phyloP scores from a whole-genome alignment of 1,140 invertebrate species.

The Caenorhabditis latens region DNA sequence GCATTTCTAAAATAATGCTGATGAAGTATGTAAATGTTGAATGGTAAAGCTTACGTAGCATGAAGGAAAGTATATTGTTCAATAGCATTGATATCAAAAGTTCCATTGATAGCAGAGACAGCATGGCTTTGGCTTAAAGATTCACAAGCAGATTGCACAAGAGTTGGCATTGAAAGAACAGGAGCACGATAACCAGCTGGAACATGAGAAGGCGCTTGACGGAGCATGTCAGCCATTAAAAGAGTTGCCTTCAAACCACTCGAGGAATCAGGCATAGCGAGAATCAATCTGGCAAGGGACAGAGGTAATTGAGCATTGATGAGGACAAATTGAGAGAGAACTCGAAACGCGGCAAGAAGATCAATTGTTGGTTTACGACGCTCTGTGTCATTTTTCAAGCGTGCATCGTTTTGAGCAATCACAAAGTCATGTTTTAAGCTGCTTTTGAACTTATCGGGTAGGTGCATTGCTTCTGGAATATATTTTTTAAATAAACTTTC shows the following conservation, averaged over 20 bases:
- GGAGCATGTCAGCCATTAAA: slow-evolving; percentile 64
- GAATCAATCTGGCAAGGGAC: slow-evolving; percentile 61
- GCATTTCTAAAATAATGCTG: slow-evolving; percentile 59
- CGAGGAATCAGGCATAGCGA: slow-evolving; percentile 62
- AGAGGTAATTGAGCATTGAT: slow-evolving; percentile 65
- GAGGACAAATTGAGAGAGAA: slow-evolving; percentile 62
- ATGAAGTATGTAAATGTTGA: not conserved
- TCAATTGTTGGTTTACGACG: slow-evolving; percentile 51
- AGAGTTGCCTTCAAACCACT: slow-evolving; percentile 65
- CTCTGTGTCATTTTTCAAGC: slow-evolving; percentile 43
- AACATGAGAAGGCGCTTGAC: slow-evolving; percentile 64
- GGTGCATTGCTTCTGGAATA: slow-evolving; percentile 58
- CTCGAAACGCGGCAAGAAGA: slow-evolving; percentile 64
- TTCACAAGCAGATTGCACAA: slow-evolving; percentile 61
- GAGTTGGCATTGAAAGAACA: slow-evolving; percentile 62
- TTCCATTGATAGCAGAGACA: slow-evolving; percentile 45
- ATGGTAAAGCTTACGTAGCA: slow-evolving; percentile 59
- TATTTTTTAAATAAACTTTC: too few species aligned
- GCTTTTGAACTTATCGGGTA: slow-evolving; percentile 56
- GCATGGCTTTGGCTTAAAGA: slow-evolving; percentile 2
- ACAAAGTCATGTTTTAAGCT: slow-evolving; percentile 65
- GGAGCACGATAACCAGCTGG: slow-evolving; percentile 59
- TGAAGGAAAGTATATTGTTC: slow-evolving; percentile 57
- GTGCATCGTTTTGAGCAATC: slow-evolving; percentile 59
- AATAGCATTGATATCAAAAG: slow-evolving; percentile 13